These are phyloP conservation scores for Ptychochromis oligacanthus DNA, from an alignment of 2,113 vertebrate genomes.

Conservation along the genomic window DNA sequence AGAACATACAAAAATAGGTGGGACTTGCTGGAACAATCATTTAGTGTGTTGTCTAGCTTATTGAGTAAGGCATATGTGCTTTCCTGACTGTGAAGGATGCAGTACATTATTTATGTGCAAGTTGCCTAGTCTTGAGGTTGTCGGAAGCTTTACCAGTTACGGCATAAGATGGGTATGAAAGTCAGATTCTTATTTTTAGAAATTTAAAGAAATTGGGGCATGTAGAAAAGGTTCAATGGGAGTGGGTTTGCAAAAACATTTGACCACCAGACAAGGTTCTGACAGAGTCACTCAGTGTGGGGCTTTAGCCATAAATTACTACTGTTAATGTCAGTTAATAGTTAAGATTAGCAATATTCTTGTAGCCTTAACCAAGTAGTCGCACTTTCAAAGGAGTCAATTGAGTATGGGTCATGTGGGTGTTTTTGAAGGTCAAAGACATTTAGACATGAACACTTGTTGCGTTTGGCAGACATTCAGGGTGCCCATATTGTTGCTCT, in stretches of 20 bases:
- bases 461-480: neutral
- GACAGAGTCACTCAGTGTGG: neutral
- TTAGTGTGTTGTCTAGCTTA: neutral
- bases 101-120: neutral
- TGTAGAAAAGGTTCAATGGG: no score
- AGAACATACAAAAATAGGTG: neutral
- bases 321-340: neutral
- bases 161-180: fast-evolving
- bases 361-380: neutral
- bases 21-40: neutral
- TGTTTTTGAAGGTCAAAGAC: neutral
- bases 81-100: no score
- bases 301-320: neutral
- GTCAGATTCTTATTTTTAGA: neutral
- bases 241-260: no score
- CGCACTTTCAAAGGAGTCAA: neutral
- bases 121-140: neutral
- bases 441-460: neutral
- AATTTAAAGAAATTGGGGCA: no score
- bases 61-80: no score
- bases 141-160: neutral
- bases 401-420: neutral
- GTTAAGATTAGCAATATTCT: neutral
- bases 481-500: neutral
- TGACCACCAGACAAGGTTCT: neutral